phyloP scores from a whole-genome alignment of 2,797 vertebrate species.

The Xenops minutus region DNA sequence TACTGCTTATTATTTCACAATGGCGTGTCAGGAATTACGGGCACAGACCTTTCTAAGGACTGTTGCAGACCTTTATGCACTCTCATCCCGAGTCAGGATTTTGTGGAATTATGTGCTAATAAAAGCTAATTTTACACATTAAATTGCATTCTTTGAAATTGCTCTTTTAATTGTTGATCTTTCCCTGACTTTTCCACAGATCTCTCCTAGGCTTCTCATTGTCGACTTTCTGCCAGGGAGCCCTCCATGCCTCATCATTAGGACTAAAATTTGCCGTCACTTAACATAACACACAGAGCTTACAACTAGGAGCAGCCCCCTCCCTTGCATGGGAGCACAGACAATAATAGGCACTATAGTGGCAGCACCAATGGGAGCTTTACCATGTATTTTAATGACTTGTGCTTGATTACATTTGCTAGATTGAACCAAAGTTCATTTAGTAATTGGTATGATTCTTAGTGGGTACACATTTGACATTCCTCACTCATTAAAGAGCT shows the following conservation, averaged over 20 bases:
- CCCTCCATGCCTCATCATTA: conserved; percentile 25
- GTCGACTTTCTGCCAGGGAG: background rate
- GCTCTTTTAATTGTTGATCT: conserved; percentile 51
- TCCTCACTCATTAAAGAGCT: conserved; percentile 50
- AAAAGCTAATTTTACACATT: conserved; percentile 62
- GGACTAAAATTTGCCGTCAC: conserved; percentile 47
- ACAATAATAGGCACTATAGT: conserved; percentile 27
- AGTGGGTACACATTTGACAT: conserved; percentile 28
- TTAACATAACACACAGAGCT: conserved; percentile 14
- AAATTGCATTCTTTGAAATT: conserved; percentile 35
- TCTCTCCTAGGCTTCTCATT: background rate
- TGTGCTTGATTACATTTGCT: conserved; percentile 63
- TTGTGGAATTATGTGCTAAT: conserved; percentile 38
- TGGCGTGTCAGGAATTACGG: conserved; percentile 48
- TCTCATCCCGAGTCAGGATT: conserved; percentile 29
- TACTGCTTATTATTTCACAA: conserved; percentile 65
- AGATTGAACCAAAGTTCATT: conserved; percentile 9
- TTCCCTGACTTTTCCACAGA: background rate
- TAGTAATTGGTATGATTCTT: conserved; percentile 56
- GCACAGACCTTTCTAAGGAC: conserved; percentile 35
- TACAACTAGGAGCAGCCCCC: conserved; percentile 27
- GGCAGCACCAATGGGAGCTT: conserved; percentile 20
- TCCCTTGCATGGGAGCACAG: conserved; percentile 1
- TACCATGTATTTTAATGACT: conserved; percentile 58
- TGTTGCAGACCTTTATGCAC: conserved; percentile 36